Evolutionary conservation across 2,113 vertebrate genomes (phyloP).

Genomic region (Centropus bengalensis): DNA sequence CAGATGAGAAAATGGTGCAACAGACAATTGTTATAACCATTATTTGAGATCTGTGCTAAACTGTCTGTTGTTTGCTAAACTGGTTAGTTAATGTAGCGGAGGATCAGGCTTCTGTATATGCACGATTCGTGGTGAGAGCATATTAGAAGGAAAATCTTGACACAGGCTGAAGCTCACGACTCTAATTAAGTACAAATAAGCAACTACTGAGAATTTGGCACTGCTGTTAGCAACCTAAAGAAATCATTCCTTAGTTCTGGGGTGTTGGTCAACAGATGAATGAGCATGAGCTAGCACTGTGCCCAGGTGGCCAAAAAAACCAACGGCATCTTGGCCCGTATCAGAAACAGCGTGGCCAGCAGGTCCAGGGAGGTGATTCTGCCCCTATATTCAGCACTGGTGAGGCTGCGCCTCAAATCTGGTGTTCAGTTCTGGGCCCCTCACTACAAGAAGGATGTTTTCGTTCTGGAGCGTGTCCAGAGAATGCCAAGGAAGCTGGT

Average conservation of each 20-base stretch:
- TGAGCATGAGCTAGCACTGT: too few species aligned
- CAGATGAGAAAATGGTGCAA: neutral
- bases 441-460: too few species aligned
- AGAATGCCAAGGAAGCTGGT: too few species aligned
- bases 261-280: too few species aligned
- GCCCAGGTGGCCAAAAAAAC: too few species aligned
- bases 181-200: constrained; percentile 7
- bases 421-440: too few species aligned
- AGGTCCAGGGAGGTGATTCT: too few species aligned
- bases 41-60: neutral
- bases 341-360: too few species aligned
- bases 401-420: too few species aligned
- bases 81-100: neutral
- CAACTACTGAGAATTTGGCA: neutral
- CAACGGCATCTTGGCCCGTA: too few species aligned
- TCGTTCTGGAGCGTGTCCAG: too few species aligned
- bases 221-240: neutral
- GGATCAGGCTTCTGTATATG: neutral
- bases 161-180: neutral
- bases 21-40: neutral
- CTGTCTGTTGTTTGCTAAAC: neutral
- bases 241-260: neutral
- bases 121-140: neutral
- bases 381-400: too few species aligned
- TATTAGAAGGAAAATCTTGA: constrained; percentile 11